A percentile compares a stretch with the other conserved stretches of the same genome.
Evolutionary conservation across 2,113 vertebrate species (phyloP).

Genomic region (Amphiprion percula): DNA sequence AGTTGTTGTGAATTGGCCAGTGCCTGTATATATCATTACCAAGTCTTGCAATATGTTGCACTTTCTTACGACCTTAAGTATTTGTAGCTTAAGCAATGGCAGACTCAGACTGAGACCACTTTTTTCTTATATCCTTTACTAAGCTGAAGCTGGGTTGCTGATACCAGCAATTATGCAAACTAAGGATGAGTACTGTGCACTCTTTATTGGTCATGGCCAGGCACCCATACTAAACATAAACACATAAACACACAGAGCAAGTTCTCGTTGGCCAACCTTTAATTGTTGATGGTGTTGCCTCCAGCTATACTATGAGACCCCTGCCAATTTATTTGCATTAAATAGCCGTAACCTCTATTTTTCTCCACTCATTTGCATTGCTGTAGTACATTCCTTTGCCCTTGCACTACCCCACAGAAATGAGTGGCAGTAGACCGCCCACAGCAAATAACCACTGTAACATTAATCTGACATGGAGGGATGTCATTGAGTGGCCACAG

Average conservation of each 20-base stretch:
- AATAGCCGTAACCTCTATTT: slow-evolving; percentile 51
- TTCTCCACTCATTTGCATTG: slow-evolving; percentile 56
- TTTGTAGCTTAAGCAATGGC: slow-evolving; percentile 23
- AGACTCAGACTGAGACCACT: slow-evolving; percentile 1
- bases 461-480: slow-evolving; percentile 67
- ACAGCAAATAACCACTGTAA: slow-evolving; percentile 63
- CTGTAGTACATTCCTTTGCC: slow-evolving; percentile 55
- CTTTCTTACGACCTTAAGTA: slow-evolving; percentile 21
- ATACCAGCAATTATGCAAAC: slow-evolving; percentile 58
- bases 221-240: background rate
- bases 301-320: slow-evolving; percentile 51
- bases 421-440: slow-evolving; percentile 51
- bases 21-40: background rate
- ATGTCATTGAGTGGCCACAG: slow-evolving; percentile 52
- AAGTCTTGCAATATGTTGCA: slow-evolving; percentile 20
- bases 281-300: slow-evolving; percentile 53
- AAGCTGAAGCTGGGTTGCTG: slow-evolving; percentile 36
- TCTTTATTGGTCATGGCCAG: slow-evolving; percentile 42
- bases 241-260: slow-evolving; percentile 44
- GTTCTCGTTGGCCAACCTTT: slow-evolving; percentile 27
- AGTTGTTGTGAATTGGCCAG: too few relatives aligned
- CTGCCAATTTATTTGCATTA: slow-evolving; percentile 71
- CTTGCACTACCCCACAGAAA: slow-evolving; percentile 56
- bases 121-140: slow-evolving; percentile 32
- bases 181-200: slow-evolving; percentile 35